Evolutionary conservation across 2,888 invertebrate genomes (phyloP).

Genomic region (Habrosyne pyritoides): DNA sequence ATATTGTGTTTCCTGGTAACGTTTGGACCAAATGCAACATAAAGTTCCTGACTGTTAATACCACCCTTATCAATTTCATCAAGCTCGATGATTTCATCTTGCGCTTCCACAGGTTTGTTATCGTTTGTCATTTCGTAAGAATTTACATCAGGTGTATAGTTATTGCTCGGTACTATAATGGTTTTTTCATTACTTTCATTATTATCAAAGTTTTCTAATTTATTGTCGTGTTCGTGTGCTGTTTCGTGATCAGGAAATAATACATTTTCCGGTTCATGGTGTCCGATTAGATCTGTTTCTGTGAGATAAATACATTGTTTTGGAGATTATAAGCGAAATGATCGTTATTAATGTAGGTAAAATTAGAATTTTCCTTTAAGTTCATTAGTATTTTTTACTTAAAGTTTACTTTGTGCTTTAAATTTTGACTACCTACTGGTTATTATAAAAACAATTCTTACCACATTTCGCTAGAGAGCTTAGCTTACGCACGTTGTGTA

Average conservation of each 20-base stretch:
- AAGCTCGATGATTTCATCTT: not conserved
- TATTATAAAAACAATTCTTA: constrained; percentile 31
- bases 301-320: not conserved
- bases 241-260: not conserved
- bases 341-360: constrained; percentile 4
- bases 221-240: not conserved
- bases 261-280: not conserved
- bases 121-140: not conserved
- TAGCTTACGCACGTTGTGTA: constrained; percentile 48
- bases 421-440: too few relatives aligned
- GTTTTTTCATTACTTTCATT: not conserved
- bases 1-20: not conserved
- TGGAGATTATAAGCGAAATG: not conserved
- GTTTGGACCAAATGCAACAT: not conserved
- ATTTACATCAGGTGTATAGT: not conserved
- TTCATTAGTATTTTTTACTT: too few relatives aligned
- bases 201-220: not conserved
- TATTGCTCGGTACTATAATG: not conserved
- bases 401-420: too few relatives aligned
- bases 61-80: not conserved
- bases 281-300: not conserved
- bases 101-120: not conserved
- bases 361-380: too few relatives aligned
- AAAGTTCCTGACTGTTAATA: not conserved
- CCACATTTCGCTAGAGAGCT: constrained; percentile 53